A percentile compares a stretch with the other conserved stretches of the same genome.
These are phyloP conservation scores for Siniperca obscura DNA, from an alignment of 2,797 vertebrate genomes.

Conservation along the genomic window DNA sequence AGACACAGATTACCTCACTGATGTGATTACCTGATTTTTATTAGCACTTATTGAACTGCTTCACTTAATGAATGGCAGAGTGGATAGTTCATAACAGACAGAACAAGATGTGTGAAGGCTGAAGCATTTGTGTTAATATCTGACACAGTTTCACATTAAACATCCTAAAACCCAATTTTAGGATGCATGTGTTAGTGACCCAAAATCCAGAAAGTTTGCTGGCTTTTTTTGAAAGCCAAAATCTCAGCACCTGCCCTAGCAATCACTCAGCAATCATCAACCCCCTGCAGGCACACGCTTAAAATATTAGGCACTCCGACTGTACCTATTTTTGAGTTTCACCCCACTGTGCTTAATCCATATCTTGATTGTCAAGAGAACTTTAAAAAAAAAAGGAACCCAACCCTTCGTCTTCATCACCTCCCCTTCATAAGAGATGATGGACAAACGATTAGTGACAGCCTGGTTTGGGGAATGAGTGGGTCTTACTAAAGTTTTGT, in stretches of 20 bases:
- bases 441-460: neutral
- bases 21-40: neutral
- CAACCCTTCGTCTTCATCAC: neutral
- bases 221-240: neutral
- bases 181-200: neutral
- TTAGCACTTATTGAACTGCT: neutral
- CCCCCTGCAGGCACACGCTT: slow-evolving; percentile 8
- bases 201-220: neutral
- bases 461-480: neutral
- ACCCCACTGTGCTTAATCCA: neutral
- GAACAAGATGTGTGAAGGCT: neutral
- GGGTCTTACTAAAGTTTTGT: neutral
- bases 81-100: neutral
- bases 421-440: neutral
- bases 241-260: neutral
- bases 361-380: slow-evolving; percentile 12
- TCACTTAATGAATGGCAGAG: neutral
- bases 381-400: neutral
- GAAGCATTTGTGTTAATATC: neutral
- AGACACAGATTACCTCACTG: neutral
- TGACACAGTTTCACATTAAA: neutral
- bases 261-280: neutral
- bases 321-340: neutral
- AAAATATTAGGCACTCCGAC: neutral
- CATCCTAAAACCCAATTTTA: neutral